Evolutionary conservation across 2,888 invertebrate species (phyloP).

Genomic region (Incurvaria masculella): DNA sequence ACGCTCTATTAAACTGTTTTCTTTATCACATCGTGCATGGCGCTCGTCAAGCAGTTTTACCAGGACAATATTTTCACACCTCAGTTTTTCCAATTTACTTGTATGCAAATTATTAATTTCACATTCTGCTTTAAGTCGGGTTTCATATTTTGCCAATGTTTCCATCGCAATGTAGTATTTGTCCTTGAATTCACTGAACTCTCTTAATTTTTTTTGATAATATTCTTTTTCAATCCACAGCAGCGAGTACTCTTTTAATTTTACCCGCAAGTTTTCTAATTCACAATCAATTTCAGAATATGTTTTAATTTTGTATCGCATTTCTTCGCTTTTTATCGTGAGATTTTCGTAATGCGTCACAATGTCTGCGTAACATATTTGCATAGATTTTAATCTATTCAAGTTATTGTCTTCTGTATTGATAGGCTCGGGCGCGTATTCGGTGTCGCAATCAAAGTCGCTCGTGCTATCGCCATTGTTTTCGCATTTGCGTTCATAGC

Average conservation of each 20-base stretch:
- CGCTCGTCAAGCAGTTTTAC: slow-evolving; percentile 36
- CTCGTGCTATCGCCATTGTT: too few relatives aligned
- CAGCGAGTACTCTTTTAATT: neutral
- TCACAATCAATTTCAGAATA: slow-evolving; percentile 32
- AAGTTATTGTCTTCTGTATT: slow-evolving; percentile 33
- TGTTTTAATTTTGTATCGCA: slow-evolving; percentile 29
- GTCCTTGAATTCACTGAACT: slow-evolving; percentile 39
- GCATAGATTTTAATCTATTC: slow-evolving; percentile 36
- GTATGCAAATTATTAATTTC: slow-evolving; percentile 23
- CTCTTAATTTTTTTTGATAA: slow-evolving; percentile 30
- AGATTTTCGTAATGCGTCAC: slow-evolving; percentile 36
- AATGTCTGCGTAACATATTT: slow-evolving; percentile 38
- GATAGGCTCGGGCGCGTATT: neutral
- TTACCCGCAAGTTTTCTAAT: neutral
- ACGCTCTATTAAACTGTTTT: slow-evolving; percentile 44
- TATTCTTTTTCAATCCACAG: slow-evolving; percentile 25
- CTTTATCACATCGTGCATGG: slow-evolving; percentile 35
- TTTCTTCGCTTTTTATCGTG: slow-evolving; percentile 33
- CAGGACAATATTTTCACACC: slow-evolving; percentile 31
- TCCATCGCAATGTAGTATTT: slow-evolving; percentile 36
- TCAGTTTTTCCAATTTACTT: slow-evolving; percentile 30
- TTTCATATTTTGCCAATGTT: slow-evolving; percentile 39
- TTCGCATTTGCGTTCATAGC: too few relatives aligned
- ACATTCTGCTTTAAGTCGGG: slow-evolving; percentile 35
- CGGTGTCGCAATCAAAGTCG: too few relatives aligned